Evolutionary conservation across 2,797 vertebrate genomes (phyloP).

Genomic region (Acanthiza pusilla): DNA sequence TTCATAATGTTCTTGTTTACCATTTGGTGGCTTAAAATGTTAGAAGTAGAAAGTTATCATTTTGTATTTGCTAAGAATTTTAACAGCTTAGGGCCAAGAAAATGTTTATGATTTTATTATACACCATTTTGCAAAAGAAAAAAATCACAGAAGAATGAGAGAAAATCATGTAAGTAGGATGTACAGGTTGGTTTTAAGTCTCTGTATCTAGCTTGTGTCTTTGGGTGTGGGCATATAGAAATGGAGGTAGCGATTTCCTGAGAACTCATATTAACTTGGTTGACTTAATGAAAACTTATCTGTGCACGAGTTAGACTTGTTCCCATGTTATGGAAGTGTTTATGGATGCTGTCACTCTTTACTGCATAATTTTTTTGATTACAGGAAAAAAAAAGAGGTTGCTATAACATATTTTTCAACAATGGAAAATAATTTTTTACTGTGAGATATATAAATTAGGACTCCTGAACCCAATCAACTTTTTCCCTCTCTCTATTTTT

Average conservation of each 20-base stretch:
- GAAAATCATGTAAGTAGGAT: not conserved
- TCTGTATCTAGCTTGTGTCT: not conserved
- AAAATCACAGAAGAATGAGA: not conserved
- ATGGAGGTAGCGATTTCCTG: not conserved
- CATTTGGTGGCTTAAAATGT: not conserved
- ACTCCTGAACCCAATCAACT: not conserved
- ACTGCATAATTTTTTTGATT: not conserved
- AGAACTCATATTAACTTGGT: not conserved
- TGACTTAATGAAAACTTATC: not conserved
- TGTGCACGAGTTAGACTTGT: not conserved
- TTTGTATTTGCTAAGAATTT: not conserved
- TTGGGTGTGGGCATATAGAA: not conserved
- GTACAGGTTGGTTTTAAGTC: not conserved
- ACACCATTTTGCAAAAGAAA: not conserved
- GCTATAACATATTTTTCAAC: not conserved
- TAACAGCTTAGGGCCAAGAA: not conserved
- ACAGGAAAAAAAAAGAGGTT: not conserved
- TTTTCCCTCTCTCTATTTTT: rapidly evolving
- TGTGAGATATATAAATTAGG: not conserved
- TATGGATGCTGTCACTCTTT: not conserved
- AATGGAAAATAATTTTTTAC: not conserved
- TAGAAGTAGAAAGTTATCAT: not conserved
- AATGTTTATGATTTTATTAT: not conserved
- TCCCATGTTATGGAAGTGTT: not conserved
- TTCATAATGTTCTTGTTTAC: not conserved